These are phyloP conservation scores for Oryzias woworae DNA, from an alignment of 2,113 vertebrate species.

Conservation along the genomic window DNA sequence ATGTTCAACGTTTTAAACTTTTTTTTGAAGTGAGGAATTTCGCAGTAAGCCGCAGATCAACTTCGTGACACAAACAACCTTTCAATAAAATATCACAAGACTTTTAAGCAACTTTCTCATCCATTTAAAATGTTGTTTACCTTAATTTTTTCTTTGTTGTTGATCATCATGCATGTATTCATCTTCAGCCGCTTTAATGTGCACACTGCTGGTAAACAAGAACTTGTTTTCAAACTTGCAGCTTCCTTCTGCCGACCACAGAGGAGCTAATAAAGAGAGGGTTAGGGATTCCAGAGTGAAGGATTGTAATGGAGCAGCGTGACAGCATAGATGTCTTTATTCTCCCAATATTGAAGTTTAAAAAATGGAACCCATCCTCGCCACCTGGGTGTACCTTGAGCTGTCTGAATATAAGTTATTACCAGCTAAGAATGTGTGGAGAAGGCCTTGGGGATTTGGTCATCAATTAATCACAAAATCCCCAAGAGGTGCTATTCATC, in stretches of 20 bases:
- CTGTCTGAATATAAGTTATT: constrained; percentile 70
- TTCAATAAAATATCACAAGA: too few relatives aligned
- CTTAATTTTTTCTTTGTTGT: too few relatives aligned
- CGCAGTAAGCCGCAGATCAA: too few relatives aligned
- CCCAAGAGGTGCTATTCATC: constrained; percentile 62
- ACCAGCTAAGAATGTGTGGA: constrained; percentile 45
- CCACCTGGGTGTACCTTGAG: constrained; percentile 67
- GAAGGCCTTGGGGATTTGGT: constrained; percentile 64
- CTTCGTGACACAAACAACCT: too few relatives aligned
- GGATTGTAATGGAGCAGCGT: constrained; percentile 47
- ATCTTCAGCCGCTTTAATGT: neutral
- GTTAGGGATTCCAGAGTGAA: constrained; percentile 51
- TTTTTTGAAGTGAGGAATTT: too few relatives aligned
- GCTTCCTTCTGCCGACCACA: constrained; percentile 8
- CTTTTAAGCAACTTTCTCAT: too few relatives aligned
- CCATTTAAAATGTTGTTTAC: too few relatives aligned
- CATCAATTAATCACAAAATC: constrained; percentile 69
- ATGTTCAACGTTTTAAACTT: too few relatives aligned
- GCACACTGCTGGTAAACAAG: constrained; percentile 17
- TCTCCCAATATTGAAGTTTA: constrained; percentile 55
- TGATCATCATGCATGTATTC: too few relatives aligned
- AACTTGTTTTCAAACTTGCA: constrained; percentile 16
- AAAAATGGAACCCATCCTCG: constrained; percentile 62
- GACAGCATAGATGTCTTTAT: constrained; percentile 66
- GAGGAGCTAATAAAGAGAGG: constrained; percentile 29